Percentiles rank a stretch among this genome's conserved stretches.
These are phyloP conservation scores for Mizuhopecten yessoensis DNA, from an alignment of 1,140 invertebrate species.

Conservation along the genomic window DNA sequence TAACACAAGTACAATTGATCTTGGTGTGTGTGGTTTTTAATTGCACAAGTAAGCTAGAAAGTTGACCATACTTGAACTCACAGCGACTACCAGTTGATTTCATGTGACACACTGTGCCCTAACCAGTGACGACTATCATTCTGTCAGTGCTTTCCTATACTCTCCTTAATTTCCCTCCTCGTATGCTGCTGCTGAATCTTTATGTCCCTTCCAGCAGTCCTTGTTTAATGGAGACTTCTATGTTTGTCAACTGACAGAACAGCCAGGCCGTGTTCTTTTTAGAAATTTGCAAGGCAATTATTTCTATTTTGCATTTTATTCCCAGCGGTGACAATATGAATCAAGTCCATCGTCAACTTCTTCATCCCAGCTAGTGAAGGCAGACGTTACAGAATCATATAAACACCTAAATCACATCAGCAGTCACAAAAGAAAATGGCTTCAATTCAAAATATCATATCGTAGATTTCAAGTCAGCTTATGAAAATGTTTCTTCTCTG, in stretches of 20 bases:
- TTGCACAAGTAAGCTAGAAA: background rate
- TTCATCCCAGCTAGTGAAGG: too few species aligned
- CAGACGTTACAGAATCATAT: too few species aligned
- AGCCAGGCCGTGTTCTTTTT: background rate
- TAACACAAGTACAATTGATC: too few species aligned
- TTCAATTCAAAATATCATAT: too few species aligned
- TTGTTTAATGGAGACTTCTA: background rate
- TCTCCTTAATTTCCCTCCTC: background rate
- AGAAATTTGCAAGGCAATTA: constrained; percentile 35
- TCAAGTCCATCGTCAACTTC: too few species aligned
- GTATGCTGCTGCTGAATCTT: background rate
- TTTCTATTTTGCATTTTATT: constrained; percentile 12
- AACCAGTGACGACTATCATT: background rate
- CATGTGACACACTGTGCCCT: background rate
- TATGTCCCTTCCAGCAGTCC: background rate
- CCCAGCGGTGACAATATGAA: background rate
- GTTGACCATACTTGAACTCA: background rate
- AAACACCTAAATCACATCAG: too few species aligned
- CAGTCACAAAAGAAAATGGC: too few species aligned
- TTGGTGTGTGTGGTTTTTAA: too few species aligned
- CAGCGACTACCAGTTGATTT: background rate
- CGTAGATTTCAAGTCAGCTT: too few species aligned
- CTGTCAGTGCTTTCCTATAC: background rate
- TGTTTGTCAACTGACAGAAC: background rate
- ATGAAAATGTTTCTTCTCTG: too few species aligned